A percentile compares a stretch with the other conserved stretches of the same genome.
These are phyloP conservation scores for Neopelma chrysocephalum DNA, from an alignment of 2,797 vertebrate species.

Conservation along the genomic window DNA sequence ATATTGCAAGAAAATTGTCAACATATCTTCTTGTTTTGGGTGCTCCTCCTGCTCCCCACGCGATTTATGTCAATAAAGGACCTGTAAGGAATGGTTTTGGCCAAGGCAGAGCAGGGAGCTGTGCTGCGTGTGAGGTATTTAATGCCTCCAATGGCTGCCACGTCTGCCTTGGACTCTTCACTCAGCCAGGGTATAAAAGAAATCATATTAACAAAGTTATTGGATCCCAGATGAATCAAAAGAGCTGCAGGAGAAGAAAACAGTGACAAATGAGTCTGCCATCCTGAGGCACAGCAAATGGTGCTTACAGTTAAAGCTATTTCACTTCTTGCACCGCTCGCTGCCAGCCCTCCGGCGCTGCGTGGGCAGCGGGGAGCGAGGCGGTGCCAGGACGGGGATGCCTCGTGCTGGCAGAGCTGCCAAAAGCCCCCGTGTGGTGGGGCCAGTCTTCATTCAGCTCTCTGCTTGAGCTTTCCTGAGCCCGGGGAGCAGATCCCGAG, in stretches of 20 bases:
- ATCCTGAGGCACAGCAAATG: neutral
- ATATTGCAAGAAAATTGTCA: neutral
- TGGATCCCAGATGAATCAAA: conserved; percentile 41
- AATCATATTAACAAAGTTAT: conserved; percentile 58
- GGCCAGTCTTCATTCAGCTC: neutral
- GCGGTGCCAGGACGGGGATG: neutral
- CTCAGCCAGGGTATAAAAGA: neutral
- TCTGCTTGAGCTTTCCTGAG: neutral
- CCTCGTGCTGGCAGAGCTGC: neutral
- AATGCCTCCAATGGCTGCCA: neutral
- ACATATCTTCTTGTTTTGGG: neutral
- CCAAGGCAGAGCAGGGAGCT: neutral
- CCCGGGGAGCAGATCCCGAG: neutral
- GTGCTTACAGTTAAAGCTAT: conserved; percentile 4
- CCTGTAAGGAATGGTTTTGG: neutral
- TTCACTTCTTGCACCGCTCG: neutral
- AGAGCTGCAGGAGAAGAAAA: conserved; percentile 48
- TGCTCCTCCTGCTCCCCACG: neutral
- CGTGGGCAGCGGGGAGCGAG: neutral
- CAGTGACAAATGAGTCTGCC: conserved; percentile 65
- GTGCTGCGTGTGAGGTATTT: neutral
- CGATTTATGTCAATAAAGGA: neutral
- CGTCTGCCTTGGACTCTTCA: neutral
- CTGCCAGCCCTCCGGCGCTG: neutral
- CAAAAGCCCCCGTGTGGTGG: neutral